Base-by-base conservation (phyloP, 2,888 invertebrate species). In the Apocheima hispidaria region DNA sequence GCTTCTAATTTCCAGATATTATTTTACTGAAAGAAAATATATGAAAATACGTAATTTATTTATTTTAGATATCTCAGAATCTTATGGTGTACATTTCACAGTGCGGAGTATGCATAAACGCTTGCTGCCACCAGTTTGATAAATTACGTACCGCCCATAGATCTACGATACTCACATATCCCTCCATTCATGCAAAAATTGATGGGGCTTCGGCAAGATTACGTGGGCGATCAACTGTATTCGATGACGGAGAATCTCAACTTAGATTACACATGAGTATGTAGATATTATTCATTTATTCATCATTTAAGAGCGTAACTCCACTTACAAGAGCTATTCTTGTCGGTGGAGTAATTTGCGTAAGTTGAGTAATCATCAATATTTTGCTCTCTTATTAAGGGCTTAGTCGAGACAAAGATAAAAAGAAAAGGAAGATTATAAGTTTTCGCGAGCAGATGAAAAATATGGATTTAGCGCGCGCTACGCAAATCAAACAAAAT, bases 41-140 rank as follows among this genome's bases (percentile, higher is more conserved):
- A 10, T 21, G 7, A 2, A n/a, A 14, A 43, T 44, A 44, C 7
- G 26, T 44, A 44, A 1, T 14, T 4, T 16, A 0, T 16, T 2
- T 9, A 3, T 14, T 35, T 20, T 36, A 18, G 12, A 14, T 43
- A 33, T 43, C 14, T 30, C 20, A 10, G 48, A 18, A 3, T 56
- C 49, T 41, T 14, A 36, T 30, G 52, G 43, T 35, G n/a, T n/a
- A n/a, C n/a, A 28, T 36, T 28, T 44, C 44, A 36, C 41, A 48
- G 46, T 12, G 43, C 23, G 33, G 26, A 35, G 58, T 40, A 38
- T 30, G 54, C 48, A 55, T 51, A 40, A 55, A 58, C 38, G 43
- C 21, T 41, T 33, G 48, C 58, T 58, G 58, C 50, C 63, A 51
- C 18, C 12, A 28, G 35, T 20, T 51, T 63, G 63, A 63, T 63